phyloP scores from a whole-genome alignment of 2,888 invertebrate species.

The Luffia ferchaultella region DNA sequence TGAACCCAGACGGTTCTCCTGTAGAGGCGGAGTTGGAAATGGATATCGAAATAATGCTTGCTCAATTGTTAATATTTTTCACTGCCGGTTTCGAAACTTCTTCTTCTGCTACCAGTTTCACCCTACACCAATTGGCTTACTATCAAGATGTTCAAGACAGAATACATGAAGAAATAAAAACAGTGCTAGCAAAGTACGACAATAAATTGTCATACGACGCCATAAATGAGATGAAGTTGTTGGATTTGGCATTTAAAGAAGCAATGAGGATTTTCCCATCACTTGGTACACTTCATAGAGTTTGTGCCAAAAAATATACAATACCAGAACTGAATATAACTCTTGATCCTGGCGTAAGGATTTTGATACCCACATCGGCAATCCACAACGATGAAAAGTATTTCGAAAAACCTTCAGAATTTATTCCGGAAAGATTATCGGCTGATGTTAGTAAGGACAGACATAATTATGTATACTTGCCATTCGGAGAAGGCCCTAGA shows the following conservation, averaged over 20 bases:
- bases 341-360: constrained; percentile 11
- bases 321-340: constrained; percentile 9
- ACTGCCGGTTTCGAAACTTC: constrained; percentile 18
- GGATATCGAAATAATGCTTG: constrained; percentile 15
- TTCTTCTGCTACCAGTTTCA: constrained; percentile 19
- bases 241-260: constrained; percentile 18
- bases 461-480: constrained; percentile 26
- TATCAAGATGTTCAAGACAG: constrained; percentile 23
- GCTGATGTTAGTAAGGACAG: background rate
- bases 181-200: constrained; percentile 12
- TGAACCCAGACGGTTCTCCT: constrained; percentile 6
- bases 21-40: background rate
- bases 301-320: constrained; percentile 13
- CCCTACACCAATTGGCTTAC: constrained; percentile 24
- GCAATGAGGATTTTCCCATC: constrained; percentile 18
- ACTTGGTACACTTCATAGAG: constrained; percentile 11
- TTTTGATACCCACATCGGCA: constrained; percentile 11
- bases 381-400: constrained; percentile 13
- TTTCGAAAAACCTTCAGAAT: constrained; percentile 12
- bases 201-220: constrained; percentile 15
- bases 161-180: constrained; percentile 22
- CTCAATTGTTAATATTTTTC: constrained; percentile 20
- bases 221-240: constrained; percentile 10
- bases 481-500: constrained; percentile 40
- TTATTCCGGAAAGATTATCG: constrained; percentile 7